Base-by-base conservation (phyloP, 2,113 vertebrate genomes). In the Cromileptes altivelis region DNA sequence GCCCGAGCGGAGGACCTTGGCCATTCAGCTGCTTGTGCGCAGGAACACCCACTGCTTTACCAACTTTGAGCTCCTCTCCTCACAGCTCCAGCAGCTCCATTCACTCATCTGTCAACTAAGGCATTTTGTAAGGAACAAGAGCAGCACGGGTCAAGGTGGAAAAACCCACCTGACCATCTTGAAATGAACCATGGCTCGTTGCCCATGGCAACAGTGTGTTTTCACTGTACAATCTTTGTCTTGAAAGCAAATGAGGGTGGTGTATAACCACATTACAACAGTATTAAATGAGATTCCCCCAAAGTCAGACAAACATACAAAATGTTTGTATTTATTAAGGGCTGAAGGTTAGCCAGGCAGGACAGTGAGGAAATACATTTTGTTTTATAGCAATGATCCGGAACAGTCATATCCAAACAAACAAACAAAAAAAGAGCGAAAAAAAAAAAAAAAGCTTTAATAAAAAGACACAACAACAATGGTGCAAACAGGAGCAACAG, bases 1-100 rank as follows among this genome's bases (percentile, higher is more conserved):
- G 81, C 77, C 14, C 6, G 40, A 52, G 40, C 65, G 49, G 76
- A 85, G 82, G 78, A 91, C 91, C 90, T 87, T 83, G 82, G 74
- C 86, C 68, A 65, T 83, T 89, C 81, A 76, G 60, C 23, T 5
- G 14, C 17, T 67, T 12, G 17, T 73, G 68, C 67, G 42, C 37
- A 73, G 70, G n/a, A 85, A 86, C 87, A 55, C 72, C 60, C 56
- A 80, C 71, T 2, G 7, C 70, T 70, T 80, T 55, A 30, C 30
- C 25, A 37, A 70, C 53, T 33, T 30, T 40, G 53, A 81, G 12
- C 2, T 27, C 33, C 47, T 52, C 12, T 58, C 11, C 45, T 4
- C 50, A 11, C 70, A 47, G 45, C n/a, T 52, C 1, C 1, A 37
- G 69, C 69, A 18, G 52, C 19, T 80, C 60, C 37, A 84, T 82